Percentiles rank a stretch among this genome's conserved stretches.
Conservation (phyloP, 2,888 invertebrate genomes). For the Aphelenchoides bicaudatus region DNA sequence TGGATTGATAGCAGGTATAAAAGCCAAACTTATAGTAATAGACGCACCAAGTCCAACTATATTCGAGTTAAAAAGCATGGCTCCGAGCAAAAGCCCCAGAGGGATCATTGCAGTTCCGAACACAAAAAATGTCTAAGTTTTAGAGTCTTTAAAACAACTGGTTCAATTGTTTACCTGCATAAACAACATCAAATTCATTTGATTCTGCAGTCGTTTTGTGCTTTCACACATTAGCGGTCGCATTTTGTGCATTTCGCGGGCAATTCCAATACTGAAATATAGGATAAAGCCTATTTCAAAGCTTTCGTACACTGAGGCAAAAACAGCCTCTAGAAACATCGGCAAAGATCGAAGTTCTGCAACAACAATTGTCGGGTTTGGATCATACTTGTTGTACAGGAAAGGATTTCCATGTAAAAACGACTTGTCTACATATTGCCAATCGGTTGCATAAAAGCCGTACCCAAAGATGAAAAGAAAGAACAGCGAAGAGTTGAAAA, state of each 20-base stretch:
- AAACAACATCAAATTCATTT: slow-evolving; percentile 4
- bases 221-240: neutral
- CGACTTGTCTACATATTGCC: slow-evolving; percentile 1
- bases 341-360: neutral
- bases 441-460: slow-evolving; percentile 1
- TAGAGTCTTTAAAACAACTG: neutral
- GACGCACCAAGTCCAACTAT: neutral
- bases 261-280: neutral
- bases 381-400: neutral
- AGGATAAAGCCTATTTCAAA: neutral
- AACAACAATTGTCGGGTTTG: neutral
- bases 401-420: slow-evolving; percentile 6
- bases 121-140: neutral
- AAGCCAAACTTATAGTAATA: neutral
- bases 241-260: neutral
- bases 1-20: neutral
- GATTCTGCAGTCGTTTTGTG: neutral
- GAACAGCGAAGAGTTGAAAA: neutral
- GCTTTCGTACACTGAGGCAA: neutral
- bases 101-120: neutral
- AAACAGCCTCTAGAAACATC: neutral
- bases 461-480: neutral
- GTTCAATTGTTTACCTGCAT: neutral
- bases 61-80: neutral
- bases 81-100: neutral